These are phyloP conservation scores for Lathamus discolor DNA, from an alignment of 2,113 vertebrate species.

Conservation along the genomic window DNA sequence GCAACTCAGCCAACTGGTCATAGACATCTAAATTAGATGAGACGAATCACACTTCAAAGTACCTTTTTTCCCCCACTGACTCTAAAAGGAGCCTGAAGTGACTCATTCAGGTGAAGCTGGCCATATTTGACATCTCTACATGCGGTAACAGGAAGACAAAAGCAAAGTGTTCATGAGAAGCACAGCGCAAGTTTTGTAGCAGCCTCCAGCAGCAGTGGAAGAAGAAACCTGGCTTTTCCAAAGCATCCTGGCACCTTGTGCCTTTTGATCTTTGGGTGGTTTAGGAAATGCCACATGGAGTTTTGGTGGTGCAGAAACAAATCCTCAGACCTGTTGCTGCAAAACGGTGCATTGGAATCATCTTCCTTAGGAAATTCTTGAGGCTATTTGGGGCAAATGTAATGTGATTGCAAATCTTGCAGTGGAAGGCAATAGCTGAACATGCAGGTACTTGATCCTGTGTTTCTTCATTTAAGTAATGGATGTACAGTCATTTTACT, in stretches of 20 bases:
- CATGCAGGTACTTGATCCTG: neutral
- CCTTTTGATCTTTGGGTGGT: neutral
- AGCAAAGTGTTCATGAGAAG: neutral
- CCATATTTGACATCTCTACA: neutral
- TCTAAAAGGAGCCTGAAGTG: neutral
- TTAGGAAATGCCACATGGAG: neutral
- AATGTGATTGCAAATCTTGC: neutral
- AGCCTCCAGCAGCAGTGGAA: neutral
- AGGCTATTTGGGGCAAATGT: neutral
- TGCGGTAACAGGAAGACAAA: neutral
- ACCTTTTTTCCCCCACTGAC: neutral
- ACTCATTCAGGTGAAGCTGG: constrained; percentile 6
- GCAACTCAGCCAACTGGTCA: neutral
- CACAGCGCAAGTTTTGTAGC: neutral
- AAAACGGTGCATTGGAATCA: neutral
- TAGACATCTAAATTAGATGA: neutral
- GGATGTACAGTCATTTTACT: neutral
- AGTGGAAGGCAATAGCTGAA: neutral
- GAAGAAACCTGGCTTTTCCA: neutral
- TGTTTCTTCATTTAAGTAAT: neutral
- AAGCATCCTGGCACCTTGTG: neutral
- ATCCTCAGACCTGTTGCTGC: neutral
- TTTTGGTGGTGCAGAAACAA: neutral
- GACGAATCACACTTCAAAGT: neutral
- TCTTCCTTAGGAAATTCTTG: neutral